A percentile compares a stretch with the other conserved stretches of the same genome.
Conservation (phyloP, 2,113 vertebrate genomes). For the Muntiacus muntjak region DNA sequence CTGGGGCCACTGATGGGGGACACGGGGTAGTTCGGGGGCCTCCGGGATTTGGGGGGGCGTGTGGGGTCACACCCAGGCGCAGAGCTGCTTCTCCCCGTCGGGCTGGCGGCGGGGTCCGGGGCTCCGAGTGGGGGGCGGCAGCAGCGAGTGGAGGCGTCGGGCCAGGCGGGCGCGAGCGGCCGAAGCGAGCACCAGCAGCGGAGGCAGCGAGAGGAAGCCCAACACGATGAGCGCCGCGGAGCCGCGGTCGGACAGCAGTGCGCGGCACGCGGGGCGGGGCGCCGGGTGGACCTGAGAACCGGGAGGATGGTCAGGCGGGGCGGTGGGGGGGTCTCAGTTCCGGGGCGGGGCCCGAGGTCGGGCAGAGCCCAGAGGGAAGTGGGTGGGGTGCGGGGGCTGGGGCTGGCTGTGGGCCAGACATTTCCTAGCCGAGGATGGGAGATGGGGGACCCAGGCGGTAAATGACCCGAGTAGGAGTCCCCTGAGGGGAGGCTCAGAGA, state of each 20-base stretch:
- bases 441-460: not conserved
- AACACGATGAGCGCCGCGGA: constrained; percentile 94
- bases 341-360: not conserved
- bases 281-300: constrained; percentile 86
- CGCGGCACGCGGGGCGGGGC: constrained; percentile 83
- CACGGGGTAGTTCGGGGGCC: not conserved
- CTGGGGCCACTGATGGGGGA: rapidly evolving
- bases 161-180: constrained; percentile 88
- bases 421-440: not conserved
- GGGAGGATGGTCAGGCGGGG: constrained; percentile 42
- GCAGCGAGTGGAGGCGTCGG: constrained; percentile 83
- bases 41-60: not conserved
- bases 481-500: not conserved
- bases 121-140: constrained; percentile 82
- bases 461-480: not conserved
- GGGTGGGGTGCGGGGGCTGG: not conserved
- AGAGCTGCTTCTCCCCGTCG: not conserved
- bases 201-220: constrained; percentile 96
- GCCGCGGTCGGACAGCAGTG: constrained; percentile 92
- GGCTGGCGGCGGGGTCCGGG: constrained; percentile 58
- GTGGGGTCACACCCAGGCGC: constrained; percentile 28
- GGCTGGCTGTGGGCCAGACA: not conserved
- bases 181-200: constrained; percentile 90
- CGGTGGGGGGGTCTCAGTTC: rapidly evolving
- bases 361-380: not conserved